phyloP scores from a whole-genome alignment of 2,113 vertebrate genomes.

The Bos taurus region ARS-UCD2.0 NC_037337.1:12495001-12495500 shows the following conservation, averaged over 20 bases:
- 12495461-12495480: background rate
- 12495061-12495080: background rate
- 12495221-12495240: background rate
- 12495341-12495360: background rate
- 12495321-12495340: background rate
- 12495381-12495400: background rate
- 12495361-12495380: background rate
- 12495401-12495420: constrained; percentile 20
- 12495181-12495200: background rate
- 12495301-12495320: background rate
- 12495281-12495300: background rate
- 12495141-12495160: background rate
- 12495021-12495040: background rate
- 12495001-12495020: constrained; percentile 4
- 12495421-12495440: background rate
- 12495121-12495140: background rate
- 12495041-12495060: background rate
- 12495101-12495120: background rate
- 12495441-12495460: background rate
- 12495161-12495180: background rate
- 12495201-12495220: background rate
- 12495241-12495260: background rate
- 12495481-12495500: constrained; percentile 7
- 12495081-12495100: background rate
- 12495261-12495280: background rate